Evolutionary conservation across 2,113 vertebrate genomes (phyloP), one percentile per base, ranked within the genome.

Genomic region (Eulemur macaco): DNA sequence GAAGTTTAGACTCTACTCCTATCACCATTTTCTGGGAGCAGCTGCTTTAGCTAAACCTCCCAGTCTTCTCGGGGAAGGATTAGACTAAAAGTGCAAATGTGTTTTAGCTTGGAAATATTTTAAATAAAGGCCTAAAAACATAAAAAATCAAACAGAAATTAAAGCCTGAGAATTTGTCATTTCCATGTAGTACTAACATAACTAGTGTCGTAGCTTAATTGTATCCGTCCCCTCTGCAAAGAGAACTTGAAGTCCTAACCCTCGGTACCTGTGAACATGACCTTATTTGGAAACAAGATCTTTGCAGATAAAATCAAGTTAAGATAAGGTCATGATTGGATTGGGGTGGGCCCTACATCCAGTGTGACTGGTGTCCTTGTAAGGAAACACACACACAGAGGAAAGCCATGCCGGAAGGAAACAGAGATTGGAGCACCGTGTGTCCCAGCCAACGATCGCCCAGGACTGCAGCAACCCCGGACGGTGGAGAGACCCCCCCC

Each of bases 401-500:
- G 8, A 13, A 27, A 12, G 7, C 29, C 15, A 0, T 0, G 1
- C 1, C 14, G 10, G 52, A 15, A 2, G 27, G 60, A 23, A n/a
- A 5, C 34, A 39, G 74, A 58, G 37, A 31, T 3, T 4, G 20
- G 5, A 8, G 27, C 0, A 4, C 3, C 0, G 29, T 2, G 0
- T 20, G 71, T 7, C 9, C 20, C 14, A 20, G 7, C 25, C 45
- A 14, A 52, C 14, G 66, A 21, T 5, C 7, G 0, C 58, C 54
- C 47, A 14, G 42, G 0, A 1, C 2, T 25, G 1, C 34, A 1
- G 73, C 10, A 8, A 17, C 34, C 1, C n/a, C 29, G 3, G 74
- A 27, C 7, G 21, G 20, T 17, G 27, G 37, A 29, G 14, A 63
- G 27, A 10, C 0, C n/a, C 1, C 60, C 34, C 27, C 13, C 6